Evolutionary conservation across 2,888 invertebrate genomes (phyloP), one percentile per base, ranked within the genome.

Genomic region (Orthonychiurus folsomi): DNA sequence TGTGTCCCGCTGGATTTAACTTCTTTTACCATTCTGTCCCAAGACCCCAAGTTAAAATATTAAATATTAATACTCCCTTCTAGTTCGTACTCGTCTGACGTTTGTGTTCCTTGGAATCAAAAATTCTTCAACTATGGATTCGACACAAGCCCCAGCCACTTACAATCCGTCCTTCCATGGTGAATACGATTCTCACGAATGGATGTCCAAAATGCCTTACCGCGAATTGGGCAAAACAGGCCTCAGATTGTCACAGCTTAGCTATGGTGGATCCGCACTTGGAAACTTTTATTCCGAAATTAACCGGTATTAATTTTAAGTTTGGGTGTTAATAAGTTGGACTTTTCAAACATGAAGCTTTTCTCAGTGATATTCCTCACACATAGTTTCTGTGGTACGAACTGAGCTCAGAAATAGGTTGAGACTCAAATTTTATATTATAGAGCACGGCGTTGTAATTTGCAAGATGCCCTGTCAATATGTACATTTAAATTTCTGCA

Each of bases 231-330:
- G 89, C 0, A 81, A 81, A 65, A 93, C 93, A 1, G 86, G 83
- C 48, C 76, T 91, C 68, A 76, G 81, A 64, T 80, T 90, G 26
- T 90, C 89, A 1, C 82, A 84, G 74, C 74, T 91, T 53, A 83
- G 88, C 37, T 77, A 89, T 48, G 91, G 90, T n/a, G 84, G 87
- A 55, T 89, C 84, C 15, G 82, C 86, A 2, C 83, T 90, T 66
- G 86, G 86, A 71, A 80, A 81, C 65, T 81, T 85, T 73, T 89
- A 88, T 77, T 87, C 88, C 87, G 87, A 80, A 55, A 53, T 61
- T 59, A 56, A 24, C 27, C 53, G 23, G 24, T 25, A 50, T 52
- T 28, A 48, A 50, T 18, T 9, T 15, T 56, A 18, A 56, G 21
- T 23, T 24, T 25, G 26, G 5, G 25, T 24, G 12, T 25, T 2